These are phyloP conservation scores for Drosophila lacicola DNA, from an alignment of 2,888 invertebrate species.

Conservation along the genomic window DNA sequence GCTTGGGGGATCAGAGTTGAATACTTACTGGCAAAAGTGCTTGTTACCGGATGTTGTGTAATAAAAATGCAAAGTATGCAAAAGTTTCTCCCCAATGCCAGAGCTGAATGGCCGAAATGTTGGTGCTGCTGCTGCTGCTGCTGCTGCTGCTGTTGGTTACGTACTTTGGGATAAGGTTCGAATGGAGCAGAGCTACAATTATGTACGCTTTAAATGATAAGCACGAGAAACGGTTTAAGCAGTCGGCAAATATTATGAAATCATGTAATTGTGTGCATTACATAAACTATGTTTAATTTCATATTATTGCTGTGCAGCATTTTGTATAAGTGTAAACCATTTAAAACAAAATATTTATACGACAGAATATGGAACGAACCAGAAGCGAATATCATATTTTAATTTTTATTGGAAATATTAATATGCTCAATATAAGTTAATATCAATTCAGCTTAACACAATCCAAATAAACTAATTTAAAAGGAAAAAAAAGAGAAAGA, in stretches of 20 bases:
- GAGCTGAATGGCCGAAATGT: slow-evolving; percentile 16
- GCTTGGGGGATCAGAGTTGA: slow-evolving; percentile 60
- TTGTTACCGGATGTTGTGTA: slow-evolving; percentile 79
- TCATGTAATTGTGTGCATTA: not conserved
- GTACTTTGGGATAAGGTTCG: slow-evolving; percentile 8
- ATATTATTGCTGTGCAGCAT: not conserved
- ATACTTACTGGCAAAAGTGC: slow-evolving; percentile 60
- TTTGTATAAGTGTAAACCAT: no score
- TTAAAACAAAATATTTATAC: no score
- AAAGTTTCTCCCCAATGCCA: slow-evolving; percentile 54
- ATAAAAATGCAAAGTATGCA: slow-evolving; percentile 77
- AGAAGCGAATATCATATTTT: no score
- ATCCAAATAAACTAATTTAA: no score
- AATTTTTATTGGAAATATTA: no score
- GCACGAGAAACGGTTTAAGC: slow-evolving; percentile 1
- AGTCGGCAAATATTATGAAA: not conserved
- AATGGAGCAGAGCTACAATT: not conserved
- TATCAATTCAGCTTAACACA: no score
- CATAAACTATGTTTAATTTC: not conserved
- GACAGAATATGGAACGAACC: no score
- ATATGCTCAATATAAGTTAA: no score
- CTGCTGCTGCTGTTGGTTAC: not conserved
- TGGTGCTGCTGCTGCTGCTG: slow-evolving; percentile 5
- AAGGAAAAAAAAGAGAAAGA: no score
- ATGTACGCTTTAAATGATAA: slow-evolving; percentile 20